phyloP scores from a whole-genome alignment of 2,888 invertebrate genomes.

The Amphipyra berbera region DNA sequence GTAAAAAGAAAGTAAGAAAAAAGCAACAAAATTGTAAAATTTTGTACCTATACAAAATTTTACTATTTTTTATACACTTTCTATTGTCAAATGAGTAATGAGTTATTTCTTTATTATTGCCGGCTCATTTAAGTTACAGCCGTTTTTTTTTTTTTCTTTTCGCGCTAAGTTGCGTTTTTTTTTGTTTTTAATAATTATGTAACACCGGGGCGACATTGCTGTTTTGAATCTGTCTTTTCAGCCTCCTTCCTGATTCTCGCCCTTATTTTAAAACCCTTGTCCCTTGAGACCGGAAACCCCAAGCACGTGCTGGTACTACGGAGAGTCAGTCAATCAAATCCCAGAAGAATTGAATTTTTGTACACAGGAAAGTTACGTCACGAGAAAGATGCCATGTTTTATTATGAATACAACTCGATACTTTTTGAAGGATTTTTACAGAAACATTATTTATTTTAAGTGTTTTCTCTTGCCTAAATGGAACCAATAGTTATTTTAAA shows the following conservation, averaged over 20 bases:
- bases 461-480: too few species aligned
- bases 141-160: too few species aligned
- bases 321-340: slow-evolving; percentile 18
- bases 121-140: too few species aligned
- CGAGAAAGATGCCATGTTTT: not conserved
- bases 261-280: slow-evolving; percentile 7
- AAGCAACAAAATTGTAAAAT: too few species aligned
- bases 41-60: too few species aligned
- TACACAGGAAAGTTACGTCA: slow-evolving; percentile 8
- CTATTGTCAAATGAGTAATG: too few species aligned
- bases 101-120: too few species aligned
- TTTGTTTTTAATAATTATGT: not conserved
- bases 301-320: slow-evolving; percentile 18
- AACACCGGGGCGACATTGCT: too few species aligned
- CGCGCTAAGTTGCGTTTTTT: too few species aligned
- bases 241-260: not conserved
- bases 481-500: too few species aligned
- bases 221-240: not conserved
- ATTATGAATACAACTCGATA: slow-evolving; percentile 5
- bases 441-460: not conserved
- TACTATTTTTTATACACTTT: too few species aligned
- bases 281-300: slow-evolving; percentile 11
- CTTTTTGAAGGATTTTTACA: not conserved
- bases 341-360: slow-evolving; percentile 9
- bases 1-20: too few species aligned